Conservation (phyloP, 2,888 invertebrate genomes). For the Eupeodes luniger region DNA sequence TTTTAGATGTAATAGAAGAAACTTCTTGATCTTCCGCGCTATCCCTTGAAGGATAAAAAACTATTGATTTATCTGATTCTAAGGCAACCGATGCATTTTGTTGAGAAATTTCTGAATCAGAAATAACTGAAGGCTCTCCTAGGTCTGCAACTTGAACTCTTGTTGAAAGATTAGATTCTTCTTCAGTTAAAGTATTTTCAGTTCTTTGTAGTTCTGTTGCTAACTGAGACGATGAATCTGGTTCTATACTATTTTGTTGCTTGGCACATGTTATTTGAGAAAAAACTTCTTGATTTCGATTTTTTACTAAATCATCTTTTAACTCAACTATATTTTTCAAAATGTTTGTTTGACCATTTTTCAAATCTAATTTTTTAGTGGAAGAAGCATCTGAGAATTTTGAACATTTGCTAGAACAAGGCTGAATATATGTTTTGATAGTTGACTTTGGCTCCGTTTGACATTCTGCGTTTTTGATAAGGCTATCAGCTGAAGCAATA, state of each 20-base stretch:
- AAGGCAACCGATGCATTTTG: background rate
- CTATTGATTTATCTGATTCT: slow-evolving; percentile 1
- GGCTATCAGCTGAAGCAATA: background rate
- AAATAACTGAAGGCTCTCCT: slow-evolving; percentile 17
- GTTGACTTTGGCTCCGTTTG: slow-evolving; percentile 2
- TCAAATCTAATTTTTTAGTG: background rate
- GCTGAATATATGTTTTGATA: background rate
- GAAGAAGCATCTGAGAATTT: background rate
- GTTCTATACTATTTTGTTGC: background rate
- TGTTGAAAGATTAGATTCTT: slow-evolving; percentile 57
- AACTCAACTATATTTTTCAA: slow-evolving; percentile 3
- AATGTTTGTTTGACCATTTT: background rate
- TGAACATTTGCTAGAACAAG: background rate
- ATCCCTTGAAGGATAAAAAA: slow-evolving; percentile 10
- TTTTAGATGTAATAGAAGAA: slow-evolving; percentile 43
- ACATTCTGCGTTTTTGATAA: background rate
- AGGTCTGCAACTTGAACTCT: slow-evolving; percentile 44
- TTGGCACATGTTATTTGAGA: background rate
- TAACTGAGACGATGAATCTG: background rate
- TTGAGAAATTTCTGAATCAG: slow-evolving; percentile 11
- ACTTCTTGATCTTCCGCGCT: slow-evolving; percentile 57
- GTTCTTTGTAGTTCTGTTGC: slow-evolving; percentile 28
- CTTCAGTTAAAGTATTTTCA: slow-evolving; percentile 33
- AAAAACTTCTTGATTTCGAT: slow-evolving; percentile 25
- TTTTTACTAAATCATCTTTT: slow-evolving; percentile 10